These are phyloP conservation scores for Sycophaga agraensis DNA, from an alignment of 1,140 invertebrate genomes.

Conservation along the genomic window DNA sequence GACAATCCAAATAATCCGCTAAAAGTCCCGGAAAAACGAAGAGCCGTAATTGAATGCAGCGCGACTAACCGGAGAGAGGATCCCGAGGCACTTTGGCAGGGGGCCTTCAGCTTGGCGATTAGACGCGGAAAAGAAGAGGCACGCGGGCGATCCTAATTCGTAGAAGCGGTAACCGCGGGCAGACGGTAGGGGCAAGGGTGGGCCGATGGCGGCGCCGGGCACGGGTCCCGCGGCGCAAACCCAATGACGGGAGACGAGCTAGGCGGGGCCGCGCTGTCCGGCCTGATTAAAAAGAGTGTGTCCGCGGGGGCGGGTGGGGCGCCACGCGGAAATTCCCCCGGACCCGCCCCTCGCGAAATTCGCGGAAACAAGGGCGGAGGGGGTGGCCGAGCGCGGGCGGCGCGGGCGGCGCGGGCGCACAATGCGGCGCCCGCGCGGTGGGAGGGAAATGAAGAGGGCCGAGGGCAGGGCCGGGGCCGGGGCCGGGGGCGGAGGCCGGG, in stretches of 20 bases:
- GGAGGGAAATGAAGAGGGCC: conserved; percentile 11
- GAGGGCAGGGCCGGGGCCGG: not conserved
- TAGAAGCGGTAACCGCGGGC: too few relatives aligned
- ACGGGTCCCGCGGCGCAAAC: not conserved
- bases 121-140: not conserved
- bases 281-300: conserved; percentile 23
- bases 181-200: not conserved
- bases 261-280: not conserved
- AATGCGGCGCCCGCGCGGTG: not conserved
- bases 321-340: not conserved
- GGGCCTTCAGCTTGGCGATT: too few relatives aligned
- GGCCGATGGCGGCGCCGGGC: not conserved
- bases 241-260: too few relatives aligned
- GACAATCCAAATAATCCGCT: too few relatives aligned
- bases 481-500: not conserved
- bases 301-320: not conserved
- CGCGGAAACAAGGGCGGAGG: not conserved
- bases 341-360: not conserved
- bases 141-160: too few relatives aligned
- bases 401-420: not conserved
- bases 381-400: not conserved
- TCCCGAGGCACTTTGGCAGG: too few relatives aligned
- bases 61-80: too few relatives aligned
- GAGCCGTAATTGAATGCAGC: too few relatives aligned
- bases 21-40: too few relatives aligned